Base-by-base conservation (phyloP, 1,140 invertebrate genomes). In the Colletes latitarsis region DNA sequence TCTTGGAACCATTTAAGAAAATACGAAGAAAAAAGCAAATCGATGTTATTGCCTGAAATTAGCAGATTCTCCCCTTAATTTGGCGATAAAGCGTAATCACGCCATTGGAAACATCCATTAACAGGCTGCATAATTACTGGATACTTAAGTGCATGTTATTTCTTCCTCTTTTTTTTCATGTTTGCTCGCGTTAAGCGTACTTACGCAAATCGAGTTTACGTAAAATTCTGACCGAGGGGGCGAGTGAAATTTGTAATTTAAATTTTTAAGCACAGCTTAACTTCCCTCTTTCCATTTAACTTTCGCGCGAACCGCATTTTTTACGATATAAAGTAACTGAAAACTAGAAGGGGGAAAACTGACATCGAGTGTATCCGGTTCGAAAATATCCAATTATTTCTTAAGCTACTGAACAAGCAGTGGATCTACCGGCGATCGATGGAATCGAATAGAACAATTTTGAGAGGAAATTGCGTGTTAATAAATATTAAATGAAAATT, bases 171-270 rank as follows among this genome's bases (percentile, higher is more conserved):
- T 12, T 39, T 62, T 62, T 62, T 5, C 1, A 21, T 19, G 6
- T 62, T 14, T 39, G 9, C 21, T 9, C n/a, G 9, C 10, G 19
- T 62, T 9, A 12, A 62, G 19, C 58, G 19, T 19, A 39, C 21
- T 62, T 39, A 62, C 6, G 21, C 58, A 62, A 62, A 62, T 62
- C 12, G 21, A 62, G 58, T 62, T 62, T 62, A 62, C 58, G 21
- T 39, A 12, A 49, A 66, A 19, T 49, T 49, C 41, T 9, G 2
- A 5, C 21, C 58, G 30, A 12, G 21, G 14, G 6, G n/a, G 21
- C 58, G 1, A 39, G n/a, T 19, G 19, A 66, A 66, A 52, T 68
- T 68, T 30, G 66, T 68, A 30, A 68, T 52, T 49, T 52, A 68
- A 52, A 52, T 68, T 68, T 30, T 46, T 14, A 43, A 68, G 19